A percentile compares a stretch with the other conserved stretches of the same genome.
Evolutionary conservation across 2,888 invertebrate genomes (phyloP).

Genomic region (Lepetodrilus schrolli): DNA sequence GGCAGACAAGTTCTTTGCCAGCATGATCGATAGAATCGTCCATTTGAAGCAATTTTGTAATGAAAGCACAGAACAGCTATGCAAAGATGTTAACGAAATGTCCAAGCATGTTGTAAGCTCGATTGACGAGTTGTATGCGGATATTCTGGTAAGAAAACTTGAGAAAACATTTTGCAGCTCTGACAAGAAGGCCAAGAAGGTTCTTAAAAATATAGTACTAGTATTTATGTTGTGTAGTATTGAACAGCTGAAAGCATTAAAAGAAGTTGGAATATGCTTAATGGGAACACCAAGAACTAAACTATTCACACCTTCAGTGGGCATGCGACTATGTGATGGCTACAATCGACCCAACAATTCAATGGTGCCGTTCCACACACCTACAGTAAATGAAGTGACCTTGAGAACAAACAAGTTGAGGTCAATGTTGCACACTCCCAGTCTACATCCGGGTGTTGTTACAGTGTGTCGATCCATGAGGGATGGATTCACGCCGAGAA

Average conservation of each 20-base stretch:
- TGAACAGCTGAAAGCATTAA: conserved; percentile 48
- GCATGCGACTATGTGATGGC: conserved; percentile 58
- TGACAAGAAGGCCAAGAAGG: neutral
- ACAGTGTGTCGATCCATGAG: conserved; percentile 66
- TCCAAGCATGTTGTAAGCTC: conserved; percentile 36
- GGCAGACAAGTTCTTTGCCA: conserved; percentile 43
- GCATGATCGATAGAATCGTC: conserved; percentile 11
- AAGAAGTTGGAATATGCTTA: conserved; percentile 59
- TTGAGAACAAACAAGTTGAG: conserved; percentile 36
- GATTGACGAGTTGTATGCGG: conserved; percentile 22
- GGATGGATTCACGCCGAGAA: conserved; percentile 69
- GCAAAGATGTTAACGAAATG: conserved; percentile 15
- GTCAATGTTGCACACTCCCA: conserved; percentile 31
- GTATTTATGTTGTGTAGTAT: conserved; percentile 41
- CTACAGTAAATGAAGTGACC: conserved; percentile 47
- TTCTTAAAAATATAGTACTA: conserved; percentile 30
- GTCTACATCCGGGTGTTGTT: conserved; percentile 48
- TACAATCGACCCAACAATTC: conserved; percentile 54
- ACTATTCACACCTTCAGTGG: conserved; percentile 29
- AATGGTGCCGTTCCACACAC: conserved; percentile 50
- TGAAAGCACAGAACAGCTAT: neutral
- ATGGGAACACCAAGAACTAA: conserved; percentile 49
- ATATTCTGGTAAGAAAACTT: neutral
- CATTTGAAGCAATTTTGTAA: conserved; percentile 21
- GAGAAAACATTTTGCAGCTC: conserved; percentile 32